phyloP scores from a whole-genome alignment of 2,888 invertebrate genomes.

The Lasioglossum malachurum region DNA sequence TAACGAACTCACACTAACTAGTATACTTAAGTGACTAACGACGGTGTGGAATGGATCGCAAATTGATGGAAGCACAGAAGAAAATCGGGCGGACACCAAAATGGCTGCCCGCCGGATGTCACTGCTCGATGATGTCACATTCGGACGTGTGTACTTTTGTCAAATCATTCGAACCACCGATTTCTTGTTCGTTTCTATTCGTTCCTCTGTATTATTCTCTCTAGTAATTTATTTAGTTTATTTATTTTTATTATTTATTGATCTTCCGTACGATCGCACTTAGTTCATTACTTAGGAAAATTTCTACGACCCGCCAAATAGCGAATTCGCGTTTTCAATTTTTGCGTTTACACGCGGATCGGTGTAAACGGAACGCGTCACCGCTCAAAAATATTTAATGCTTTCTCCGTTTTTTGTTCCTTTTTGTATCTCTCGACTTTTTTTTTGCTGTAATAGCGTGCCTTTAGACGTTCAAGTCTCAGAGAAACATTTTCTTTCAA shows the following conservation, averaged over 20 bases:
- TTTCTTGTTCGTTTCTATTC: conserved; percentile 23
- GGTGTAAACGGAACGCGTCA: neutral
- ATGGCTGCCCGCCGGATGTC: neutral
- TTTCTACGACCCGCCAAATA: neutral
- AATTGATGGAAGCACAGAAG: neutral
- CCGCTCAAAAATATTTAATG: neutral
- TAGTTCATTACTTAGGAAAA: neutral
- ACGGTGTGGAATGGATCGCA: conserved; percentile 14
- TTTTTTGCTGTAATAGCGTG: neutral
- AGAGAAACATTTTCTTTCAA: neutral
- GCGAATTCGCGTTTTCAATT: neutral
- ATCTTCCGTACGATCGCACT: neutral
- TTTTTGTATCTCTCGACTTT: neutral
- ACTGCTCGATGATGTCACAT: conserved; percentile 4
- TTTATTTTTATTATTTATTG: conserved; percentile 44
- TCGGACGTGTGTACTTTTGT: conserved; percentile 10
- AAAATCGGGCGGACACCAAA: neutral
- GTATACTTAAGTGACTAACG: conserved; percentile 55
- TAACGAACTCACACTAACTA: conserved; percentile 57
- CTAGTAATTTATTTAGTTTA: conserved; percentile 49
- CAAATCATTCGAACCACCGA: conserved; percentile 1
- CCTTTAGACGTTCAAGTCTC: neutral
- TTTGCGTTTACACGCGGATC: neutral
- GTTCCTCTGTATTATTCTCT: conserved; percentile 31
- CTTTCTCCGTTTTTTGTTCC: neutral